Evolutionary conservation across 2,888 invertebrate species (phyloP).

Genomic region (Nineta flava): DNA sequence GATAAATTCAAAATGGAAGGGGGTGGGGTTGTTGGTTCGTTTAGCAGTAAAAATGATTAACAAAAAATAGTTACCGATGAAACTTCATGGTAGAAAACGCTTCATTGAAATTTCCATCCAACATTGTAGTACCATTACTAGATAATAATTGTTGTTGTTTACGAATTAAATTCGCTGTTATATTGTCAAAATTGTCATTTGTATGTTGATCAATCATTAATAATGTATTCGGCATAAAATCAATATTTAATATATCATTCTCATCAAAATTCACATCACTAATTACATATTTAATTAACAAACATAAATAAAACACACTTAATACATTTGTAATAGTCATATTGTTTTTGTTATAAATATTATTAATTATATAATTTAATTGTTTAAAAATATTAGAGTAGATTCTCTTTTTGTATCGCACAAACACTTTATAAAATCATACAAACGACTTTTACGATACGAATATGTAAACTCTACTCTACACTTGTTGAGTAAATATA

Average conservation of each 20-base stretch:
- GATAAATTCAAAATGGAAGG: no score
- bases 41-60: no score
- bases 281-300: not conserved
- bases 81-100: slow-evolving; percentile 48
- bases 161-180: slow-evolving; percentile 6
- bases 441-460: no score
- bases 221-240: slow-evolving; percentile 51
- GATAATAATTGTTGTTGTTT: slow-evolving; percentile 7
- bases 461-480: no score
- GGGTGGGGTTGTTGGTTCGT: no score
- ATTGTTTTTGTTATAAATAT: no score
- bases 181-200: not conserved
- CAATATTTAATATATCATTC: slow-evolving; percentile 51
- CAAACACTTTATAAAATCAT: not conserved
- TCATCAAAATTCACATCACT: not conserved
- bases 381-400: not conserved
- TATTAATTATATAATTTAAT: no score
- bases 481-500: no score
- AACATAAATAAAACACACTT: not conserved
- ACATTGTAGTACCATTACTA: slow-evolving; percentile 9
- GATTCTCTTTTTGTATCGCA: not conserved
- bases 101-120: slow-evolving; percentile 41
- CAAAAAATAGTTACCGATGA: slow-evolving; percentile 38
- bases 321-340: not conserved
- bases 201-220: slow-evolving; percentile 29